Percentiles rank a stretch among this genome's conserved stretches.
Evolutionary conservation across 2,113 vertebrate species (phyloP).

Genomic region (Oryctolagus cuniculus): DNA sequence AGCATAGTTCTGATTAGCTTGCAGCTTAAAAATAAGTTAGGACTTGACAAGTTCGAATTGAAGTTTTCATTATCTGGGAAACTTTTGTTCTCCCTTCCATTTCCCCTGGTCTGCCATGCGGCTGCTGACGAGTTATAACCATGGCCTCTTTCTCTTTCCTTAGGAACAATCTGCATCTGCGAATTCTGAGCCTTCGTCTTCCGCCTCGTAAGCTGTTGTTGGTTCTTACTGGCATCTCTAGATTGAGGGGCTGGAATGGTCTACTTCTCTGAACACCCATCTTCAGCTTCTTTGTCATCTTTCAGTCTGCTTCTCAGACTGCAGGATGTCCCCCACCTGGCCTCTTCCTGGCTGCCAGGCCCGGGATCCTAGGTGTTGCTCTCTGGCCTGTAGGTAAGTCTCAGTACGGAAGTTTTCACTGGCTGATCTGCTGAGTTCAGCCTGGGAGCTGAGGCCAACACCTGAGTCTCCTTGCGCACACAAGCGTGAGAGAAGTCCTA

Average conservation of each 20-base stretch:
- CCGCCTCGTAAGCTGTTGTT: constrained; percentile 74
- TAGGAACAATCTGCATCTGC: constrained; percentile 88
- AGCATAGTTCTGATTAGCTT: too few relatives aligned
- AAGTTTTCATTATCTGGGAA: too few relatives aligned
- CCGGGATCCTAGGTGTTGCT: constrained; percentile 90
- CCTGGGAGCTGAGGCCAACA: constrained; percentile 88
- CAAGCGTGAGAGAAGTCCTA: neutral
- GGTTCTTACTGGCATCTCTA: constrained; percentile 92
- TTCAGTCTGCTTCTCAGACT: constrained; percentile 49
- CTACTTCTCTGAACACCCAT: constrained; percentile 98
- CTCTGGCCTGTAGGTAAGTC: constrained; percentile 88
- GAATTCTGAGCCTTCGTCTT: constrained; percentile 93
- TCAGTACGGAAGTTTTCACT: constrained; percentile 92
- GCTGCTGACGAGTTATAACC: constrained; percentile 75
- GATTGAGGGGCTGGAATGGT: constrained; percentile 95
- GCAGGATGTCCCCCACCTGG: constrained; percentile 84
- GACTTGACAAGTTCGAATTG: too few relatives aligned
- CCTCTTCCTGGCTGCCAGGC: constrained; percentile 93
- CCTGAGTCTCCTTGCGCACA: neutral
- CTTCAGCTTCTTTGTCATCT: constrained; percentile 67
- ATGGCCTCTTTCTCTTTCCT: constrained; percentile 91
- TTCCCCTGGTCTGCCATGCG: constrained; percentile 94
- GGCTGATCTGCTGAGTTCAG: constrained; percentile 92
- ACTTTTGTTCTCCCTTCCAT: constrained; percentile 85
- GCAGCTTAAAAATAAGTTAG: too few relatives aligned